phyloP scores from a whole-genome alignment of 2,113 vertebrate species.

The Nanorana parkeri region DNA sequence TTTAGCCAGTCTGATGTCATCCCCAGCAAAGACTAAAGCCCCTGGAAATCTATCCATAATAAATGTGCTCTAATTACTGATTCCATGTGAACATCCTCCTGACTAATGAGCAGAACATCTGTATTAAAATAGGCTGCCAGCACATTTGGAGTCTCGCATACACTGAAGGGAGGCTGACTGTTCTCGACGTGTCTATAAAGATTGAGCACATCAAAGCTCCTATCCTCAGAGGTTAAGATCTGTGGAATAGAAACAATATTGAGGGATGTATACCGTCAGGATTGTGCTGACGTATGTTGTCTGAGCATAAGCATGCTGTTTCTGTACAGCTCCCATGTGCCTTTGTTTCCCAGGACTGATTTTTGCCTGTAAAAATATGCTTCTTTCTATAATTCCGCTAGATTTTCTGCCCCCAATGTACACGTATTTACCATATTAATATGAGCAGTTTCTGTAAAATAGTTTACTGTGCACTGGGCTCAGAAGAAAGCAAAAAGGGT shows the following conservation, averaged over 20 bases:
- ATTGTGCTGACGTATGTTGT: not conserved
- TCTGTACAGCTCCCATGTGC: not conserved
- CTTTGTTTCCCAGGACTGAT: not conserved
- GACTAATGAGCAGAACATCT: slow-evolving; percentile 30
- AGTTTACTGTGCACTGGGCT: no score
- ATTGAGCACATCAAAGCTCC: not conserved
- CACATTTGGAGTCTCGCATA: not conserved
- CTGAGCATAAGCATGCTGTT: not conserved
- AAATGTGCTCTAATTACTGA: slow-evolving; percentile 32
- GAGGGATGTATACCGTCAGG: no score
- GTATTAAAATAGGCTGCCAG: slow-evolving; percentile 3
- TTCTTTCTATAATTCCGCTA: no score
- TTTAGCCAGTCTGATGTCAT: slow-evolving; percentile 14
- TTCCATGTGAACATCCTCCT: slow-evolving; percentile 21
- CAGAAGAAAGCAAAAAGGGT: no score
- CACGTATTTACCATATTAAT: no score
- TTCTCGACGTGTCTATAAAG: not conserved
- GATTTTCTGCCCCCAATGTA: no score
- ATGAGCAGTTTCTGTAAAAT: no score
- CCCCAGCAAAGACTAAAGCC: slow-evolving; percentile 7
- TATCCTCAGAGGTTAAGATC: not conserved
- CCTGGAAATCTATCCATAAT: slow-evolving; percentile 34
- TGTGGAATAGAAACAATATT: not conserved
- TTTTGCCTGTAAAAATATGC: no score
- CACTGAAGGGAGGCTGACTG: not conserved